Percentiles rank a stretch among this genome's conserved stretches.
Conservation (phyloP, 2,888 invertebrate genomes). For the Microctonus hyperodae region DNA sequence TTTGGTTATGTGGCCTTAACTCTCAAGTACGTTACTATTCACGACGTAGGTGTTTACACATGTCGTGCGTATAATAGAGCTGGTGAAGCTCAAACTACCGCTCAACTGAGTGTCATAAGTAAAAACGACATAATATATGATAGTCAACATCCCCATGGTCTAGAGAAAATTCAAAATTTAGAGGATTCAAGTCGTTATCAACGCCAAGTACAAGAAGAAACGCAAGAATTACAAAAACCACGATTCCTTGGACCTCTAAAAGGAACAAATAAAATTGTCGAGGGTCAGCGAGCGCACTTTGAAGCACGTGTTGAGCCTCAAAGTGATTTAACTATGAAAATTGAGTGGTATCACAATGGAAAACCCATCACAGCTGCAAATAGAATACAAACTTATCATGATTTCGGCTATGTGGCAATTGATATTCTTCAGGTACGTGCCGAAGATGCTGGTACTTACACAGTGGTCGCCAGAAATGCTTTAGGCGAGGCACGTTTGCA, state of each 20-base stretch:
- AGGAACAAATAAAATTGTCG: slow-evolving; percentile 91
- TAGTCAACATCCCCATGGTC: slow-evolving; percentile 89
- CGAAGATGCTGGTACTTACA: slow-evolving; percentile 93
- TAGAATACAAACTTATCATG: slow-evolving; percentile 92
- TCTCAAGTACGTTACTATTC: slow-evolving; percentile 87
- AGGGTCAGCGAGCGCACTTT: slow-evolving; percentile 93
- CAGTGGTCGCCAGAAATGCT: slow-evolving; percentile 90
- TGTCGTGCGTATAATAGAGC: slow-evolving; percentile 87
- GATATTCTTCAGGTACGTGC: slow-evolving; percentile 92
- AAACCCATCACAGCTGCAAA: slow-evolving; percentile 87
- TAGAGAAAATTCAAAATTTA: slow-evolving; percentile 89
- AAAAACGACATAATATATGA: slow-evolving; percentile 88
- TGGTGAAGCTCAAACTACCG: slow-evolving; percentile 85
- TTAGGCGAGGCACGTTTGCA: slow-evolving; percentile 87
- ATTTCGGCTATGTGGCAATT: slow-evolving; percentile 96
- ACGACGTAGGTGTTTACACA: slow-evolving; percentile 89
- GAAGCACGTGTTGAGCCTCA: slow-evolving; percentile 95
- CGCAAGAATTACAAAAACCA: slow-evolving; percentile 79
- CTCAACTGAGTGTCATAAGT: slow-evolving; percentile 83
- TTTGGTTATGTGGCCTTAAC: slow-evolving; percentile 95
- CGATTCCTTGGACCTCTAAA: slow-evolving; percentile 88
- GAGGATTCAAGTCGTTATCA: slow-evolving; percentile 83
- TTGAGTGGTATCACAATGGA: slow-evolving; percentile 98
- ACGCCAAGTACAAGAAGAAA: slow-evolving; percentile 74
- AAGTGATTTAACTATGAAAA: slow-evolving; percentile 89